These are phyloP conservation scores for Agrochola circellaris DNA, from an alignment of 2,888 invertebrate species.

Conservation along the genomic window DNA sequence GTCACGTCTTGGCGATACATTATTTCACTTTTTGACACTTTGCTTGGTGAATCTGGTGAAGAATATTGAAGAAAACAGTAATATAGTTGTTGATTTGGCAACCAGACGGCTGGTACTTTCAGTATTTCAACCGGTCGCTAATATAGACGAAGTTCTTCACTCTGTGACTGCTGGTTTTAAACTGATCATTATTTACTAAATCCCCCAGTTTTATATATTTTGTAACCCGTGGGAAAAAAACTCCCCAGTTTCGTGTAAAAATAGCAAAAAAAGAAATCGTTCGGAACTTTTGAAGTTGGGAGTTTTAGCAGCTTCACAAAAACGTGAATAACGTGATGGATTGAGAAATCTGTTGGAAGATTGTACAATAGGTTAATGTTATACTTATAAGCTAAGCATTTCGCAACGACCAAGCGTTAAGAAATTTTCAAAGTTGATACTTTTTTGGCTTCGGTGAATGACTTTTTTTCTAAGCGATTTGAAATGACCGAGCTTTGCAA, in stretches of 20 bases:
- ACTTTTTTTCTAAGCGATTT: neutral
- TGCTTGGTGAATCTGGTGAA: neutral
- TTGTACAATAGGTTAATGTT: neutral
- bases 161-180: neutral
- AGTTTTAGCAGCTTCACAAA: slow-evolving; percentile 25
- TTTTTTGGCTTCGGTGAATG: neutral
- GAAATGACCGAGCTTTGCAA: neutral
- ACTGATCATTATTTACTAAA: neutral
- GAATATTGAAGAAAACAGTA: neutral
- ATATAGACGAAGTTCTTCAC: neutral
- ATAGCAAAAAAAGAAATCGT: too few relatives aligned
- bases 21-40: slow-evolving; percentile 3
- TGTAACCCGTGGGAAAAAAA: neutral
- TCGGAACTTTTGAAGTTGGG: neutral
- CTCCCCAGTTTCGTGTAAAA: neutral
- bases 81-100: neutral
- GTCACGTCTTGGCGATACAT: neutral
- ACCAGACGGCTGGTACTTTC: neutral
- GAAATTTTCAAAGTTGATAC: neutral
- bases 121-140: too few relatives aligned
- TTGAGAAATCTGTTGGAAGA: neutral
- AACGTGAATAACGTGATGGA: slow-evolving; percentile 26
- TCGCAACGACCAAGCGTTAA: neutral
- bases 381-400: neutral
- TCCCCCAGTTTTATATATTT: slow-evolving; percentile 1